Evolutionary conservation across 2,113 vertebrate genomes (phyloP), one percentile per base, ranked within the genome.

Genomic region (Raja brachyura): DNA sequence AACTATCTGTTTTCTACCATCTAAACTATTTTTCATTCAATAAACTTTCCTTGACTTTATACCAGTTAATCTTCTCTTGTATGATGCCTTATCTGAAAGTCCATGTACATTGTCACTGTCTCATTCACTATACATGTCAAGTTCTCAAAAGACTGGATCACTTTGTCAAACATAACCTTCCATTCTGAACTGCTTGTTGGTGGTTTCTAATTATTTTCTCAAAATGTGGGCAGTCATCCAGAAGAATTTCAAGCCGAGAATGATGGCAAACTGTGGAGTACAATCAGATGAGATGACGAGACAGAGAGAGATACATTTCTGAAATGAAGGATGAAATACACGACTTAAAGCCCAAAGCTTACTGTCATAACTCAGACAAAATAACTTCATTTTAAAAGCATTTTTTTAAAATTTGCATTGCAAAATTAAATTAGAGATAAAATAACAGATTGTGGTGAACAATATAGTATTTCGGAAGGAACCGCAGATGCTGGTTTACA

Each of bases 81-180:
- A 9, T 8, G 25, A 4, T 75, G 28, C 74, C 74, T 75, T 75
- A 75, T n/a, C 74, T n/a, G 28, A 75, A 75, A 86, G 25, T 86
- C 10, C 54, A n/a, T 61, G 81, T 13, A 31, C 3, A 11, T 10
- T 25, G 56, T 48, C 28, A 85, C 25, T 59, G 1, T 11, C 25
- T 25, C 56, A 75, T 86, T 61, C 56, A 61, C 11, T 1, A 28
- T 59, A n/a, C 61, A 9, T 86, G 54, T 86, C 56, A 86, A 1
- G 10, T 86, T 61, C 10, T n/a, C 81, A 61, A 86, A 86, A 56
- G n/a, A 86, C 81, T 6, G 28, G 56, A 86, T 86, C 25, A 86
- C 3, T 86, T 86, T 86, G 81, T 86, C 56, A 86, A 86, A 56
- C 56, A 86, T n/a, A 28, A 83, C 1, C 48, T 86, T 86, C 81